Conservation (phyloP, 2,113 vertebrate species). For the Rhodinocichla rosea region DNA sequence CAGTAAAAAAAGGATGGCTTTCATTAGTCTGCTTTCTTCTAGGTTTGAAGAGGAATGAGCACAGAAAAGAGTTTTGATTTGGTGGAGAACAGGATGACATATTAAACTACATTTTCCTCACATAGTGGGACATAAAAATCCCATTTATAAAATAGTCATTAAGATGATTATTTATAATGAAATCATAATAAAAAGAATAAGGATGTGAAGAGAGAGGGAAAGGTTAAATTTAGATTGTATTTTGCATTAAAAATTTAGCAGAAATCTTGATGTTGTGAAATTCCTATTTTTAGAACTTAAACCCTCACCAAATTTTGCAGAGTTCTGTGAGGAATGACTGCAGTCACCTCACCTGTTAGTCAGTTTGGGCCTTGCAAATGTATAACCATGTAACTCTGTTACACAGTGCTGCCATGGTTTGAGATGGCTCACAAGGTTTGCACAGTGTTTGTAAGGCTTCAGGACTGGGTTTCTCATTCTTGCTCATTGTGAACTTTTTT, state of each 20-base stretch:
- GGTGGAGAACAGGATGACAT: background rate
- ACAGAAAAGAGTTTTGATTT: background rate
- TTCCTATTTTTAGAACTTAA: background rate
- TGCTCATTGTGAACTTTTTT: background rate
- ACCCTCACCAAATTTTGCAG: background rate
- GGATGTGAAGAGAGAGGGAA: background rate
- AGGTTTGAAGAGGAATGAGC: background rate
- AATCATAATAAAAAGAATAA: background rate
- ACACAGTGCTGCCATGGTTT: background rate
- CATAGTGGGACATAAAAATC: background rate
- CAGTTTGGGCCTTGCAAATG: background rate
- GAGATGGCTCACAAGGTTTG: accelerated
- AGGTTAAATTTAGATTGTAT: background rate
- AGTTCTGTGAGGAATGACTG: background rate
- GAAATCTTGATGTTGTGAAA: background rate
- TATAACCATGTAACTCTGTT: no score
- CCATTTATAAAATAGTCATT: background rate
- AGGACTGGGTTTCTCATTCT: background rate
- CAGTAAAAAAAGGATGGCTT: background rate
- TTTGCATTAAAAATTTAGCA: background rate
- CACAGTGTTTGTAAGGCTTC: background rate
- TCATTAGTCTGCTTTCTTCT: background rate
- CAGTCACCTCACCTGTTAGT: background rate
- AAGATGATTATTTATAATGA: background rate
- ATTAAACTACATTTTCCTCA: background rate